phyloP scores from a whole-genome alignment of 2,888 invertebrate genomes.

The Oegoconia quadripuncta region DNA sequence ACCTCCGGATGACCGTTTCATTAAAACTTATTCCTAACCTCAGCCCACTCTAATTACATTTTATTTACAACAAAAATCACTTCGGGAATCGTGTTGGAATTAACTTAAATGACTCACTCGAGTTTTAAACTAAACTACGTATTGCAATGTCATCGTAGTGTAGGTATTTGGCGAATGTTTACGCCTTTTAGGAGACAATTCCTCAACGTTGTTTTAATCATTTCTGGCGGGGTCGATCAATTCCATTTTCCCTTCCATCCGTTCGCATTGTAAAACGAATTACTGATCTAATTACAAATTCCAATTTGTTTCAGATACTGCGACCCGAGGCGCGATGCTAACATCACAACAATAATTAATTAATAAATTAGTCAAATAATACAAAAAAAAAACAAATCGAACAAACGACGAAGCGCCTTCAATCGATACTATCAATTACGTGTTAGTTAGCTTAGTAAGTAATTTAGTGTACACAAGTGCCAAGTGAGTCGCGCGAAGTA shows the following conservation, averaged over 20 bases:
- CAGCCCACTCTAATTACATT: constrained; percentile 41
- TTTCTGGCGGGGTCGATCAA: constrained; percentile 40
- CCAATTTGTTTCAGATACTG: constrained; percentile 66
- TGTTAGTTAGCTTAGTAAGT: constrained; percentile 33
- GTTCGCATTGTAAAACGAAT: constrained; percentile 26
- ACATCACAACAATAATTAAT: constrained; percentile 36
- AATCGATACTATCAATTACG: constrained; percentile 53
- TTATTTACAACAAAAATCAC: constrained; percentile 47
- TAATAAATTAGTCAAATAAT: constrained; percentile 31
- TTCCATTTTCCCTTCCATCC: constrained; percentile 40
- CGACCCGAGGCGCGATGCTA: constrained; percentile 41
- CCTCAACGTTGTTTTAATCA: no score
- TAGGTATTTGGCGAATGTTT: no score
- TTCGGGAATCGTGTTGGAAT: constrained; percentile 42
- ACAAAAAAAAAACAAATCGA: constrained; percentile 40
- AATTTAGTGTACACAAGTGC: constrained; percentile 54
- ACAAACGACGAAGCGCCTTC: constrained; percentile 69
- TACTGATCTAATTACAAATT: constrained; percentile 38
- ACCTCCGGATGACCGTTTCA: constrained; percentile 31
- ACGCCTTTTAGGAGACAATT: no score
- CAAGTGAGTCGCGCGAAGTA: constrained; percentile 27
- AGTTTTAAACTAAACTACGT: constrained; percentile 11
- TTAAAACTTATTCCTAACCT: constrained; percentile 15
- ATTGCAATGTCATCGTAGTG: no score
- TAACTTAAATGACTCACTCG: constrained; percentile 21